Evolutionary conservation across 2,888 invertebrate species (phyloP), one percentile per base, ranked within the genome.

Genomic region (Ceraclea dissimilis): DNA sequence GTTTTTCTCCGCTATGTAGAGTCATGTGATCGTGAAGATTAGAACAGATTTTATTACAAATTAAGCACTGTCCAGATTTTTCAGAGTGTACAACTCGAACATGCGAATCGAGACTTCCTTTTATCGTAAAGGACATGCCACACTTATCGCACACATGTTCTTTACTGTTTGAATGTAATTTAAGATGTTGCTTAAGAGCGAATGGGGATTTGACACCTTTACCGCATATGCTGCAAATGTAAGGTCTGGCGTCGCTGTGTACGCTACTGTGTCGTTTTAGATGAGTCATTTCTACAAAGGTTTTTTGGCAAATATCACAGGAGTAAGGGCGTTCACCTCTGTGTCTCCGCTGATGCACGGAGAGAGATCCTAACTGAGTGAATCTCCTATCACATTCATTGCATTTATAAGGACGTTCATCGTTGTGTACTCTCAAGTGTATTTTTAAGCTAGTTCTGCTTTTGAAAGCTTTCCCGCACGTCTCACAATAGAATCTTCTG

Each of bases 301-400:
- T 73, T 56, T 76, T 72, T 0, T 73, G 69, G 61, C 78, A 78
- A 1, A 69, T 67, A 0, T 67, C 63, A 58, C 78, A 78, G 1
- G 70, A 50, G 57, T 65, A 75, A 1, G 76, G 76, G 20, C 70
- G 71, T 47, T 76, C 75, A 0, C 76, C 76, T 0, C 75, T 75
- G 62, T 78, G 78, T 6, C 68, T 64, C 6, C 74, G 66, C 52
- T 34, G 34, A 43, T 60, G 78, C 0, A 76, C 68, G 39, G 74
- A 73, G 56, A 74, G 64, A 1, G 76, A 71, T 2, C 75, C 69
- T 11, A 54, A 52, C 33, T 57, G 68, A 5, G 69, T 67, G 53
- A 70, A 71, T 10, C 64, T 57, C 59, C 67, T 68, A 1, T 63
- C 64, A 57, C 71, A 71, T 18, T 65, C 51, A 2, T 56, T 55